A percentile compares a stretch with the other conserved stretches of the same genome.
These are phyloP conservation scores for Engraulis encrasicolus DNA, from an alignment of 2,113 vertebrate genomes.

Conservation along the genomic window DNA sequence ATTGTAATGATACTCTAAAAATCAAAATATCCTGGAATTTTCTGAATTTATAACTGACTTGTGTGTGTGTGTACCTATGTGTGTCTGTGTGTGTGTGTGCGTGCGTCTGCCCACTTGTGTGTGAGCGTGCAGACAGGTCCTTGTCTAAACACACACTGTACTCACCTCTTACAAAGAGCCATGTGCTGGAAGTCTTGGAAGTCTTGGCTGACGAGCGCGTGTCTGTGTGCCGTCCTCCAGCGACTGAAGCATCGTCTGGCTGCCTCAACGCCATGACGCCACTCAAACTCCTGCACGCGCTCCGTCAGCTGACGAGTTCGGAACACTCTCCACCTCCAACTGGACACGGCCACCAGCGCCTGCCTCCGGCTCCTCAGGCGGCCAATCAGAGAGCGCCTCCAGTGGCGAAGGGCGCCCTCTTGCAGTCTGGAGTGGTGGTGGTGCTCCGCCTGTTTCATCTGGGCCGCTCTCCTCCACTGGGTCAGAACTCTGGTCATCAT, in stretches of 20 bases:
- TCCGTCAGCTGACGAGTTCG: background rate
- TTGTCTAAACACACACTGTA: background rate
- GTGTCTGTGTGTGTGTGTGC: background rate
- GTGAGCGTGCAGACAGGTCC: background rate
- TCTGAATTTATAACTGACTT: no score
- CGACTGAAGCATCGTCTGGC: background rate
- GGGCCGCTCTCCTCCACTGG: background rate
- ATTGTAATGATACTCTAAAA: no score
- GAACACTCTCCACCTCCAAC: constrained; percentile 3
- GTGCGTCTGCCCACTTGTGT: background rate
- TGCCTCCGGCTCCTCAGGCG: background rate
- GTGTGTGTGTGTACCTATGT: background rate
- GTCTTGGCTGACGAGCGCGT: constrained; percentile 20
- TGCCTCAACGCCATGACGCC: background rate
- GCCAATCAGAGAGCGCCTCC: constrained; percentile 4
- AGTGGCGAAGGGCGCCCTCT: background rate
- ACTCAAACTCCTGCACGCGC: background rate
- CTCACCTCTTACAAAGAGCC: constrained; percentile 22
- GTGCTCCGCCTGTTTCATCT: background rate
- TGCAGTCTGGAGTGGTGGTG: background rate
- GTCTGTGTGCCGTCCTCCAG: constrained; percentile 12
- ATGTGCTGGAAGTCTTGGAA: constrained; percentile 24
- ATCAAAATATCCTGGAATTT: background rate
- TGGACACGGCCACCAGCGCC: background rate
- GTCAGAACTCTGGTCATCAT: background rate